A percentile compares a stretch with the other conserved stretches of the same genome.
Conservation (phyloP, 2,797 vertebrate genomes). For the Enteromius trimaculatus region DNA sequence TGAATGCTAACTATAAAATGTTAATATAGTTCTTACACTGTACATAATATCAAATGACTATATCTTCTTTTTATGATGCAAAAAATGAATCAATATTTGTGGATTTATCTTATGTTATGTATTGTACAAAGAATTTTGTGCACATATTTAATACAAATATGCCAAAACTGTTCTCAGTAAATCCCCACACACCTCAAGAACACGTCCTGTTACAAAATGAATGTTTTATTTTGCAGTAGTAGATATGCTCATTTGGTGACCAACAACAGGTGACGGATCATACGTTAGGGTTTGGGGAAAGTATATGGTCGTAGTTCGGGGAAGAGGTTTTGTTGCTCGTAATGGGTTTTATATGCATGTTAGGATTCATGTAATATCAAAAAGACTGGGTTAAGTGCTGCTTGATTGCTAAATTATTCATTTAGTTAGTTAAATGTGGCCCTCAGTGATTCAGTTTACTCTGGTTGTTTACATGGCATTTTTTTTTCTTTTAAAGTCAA, state of each 20-base stretch:
- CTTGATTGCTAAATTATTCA: background rate
- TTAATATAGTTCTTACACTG: slow-evolving; percentile 46
- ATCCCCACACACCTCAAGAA: slow-evolving; percentile 34
- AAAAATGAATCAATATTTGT: slow-evolving; percentile 20
- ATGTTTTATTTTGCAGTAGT: slow-evolving; percentile 38
- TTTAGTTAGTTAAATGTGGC: background rate
- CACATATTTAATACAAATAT: slow-evolving; percentile 52
- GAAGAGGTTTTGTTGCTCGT: slow-evolving; percentile 15
- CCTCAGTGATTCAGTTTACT: background rate
- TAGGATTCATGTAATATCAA: background rate
- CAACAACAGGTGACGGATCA: slow-evolving; percentile 9
- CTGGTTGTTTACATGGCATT: background rate
- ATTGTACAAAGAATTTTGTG: slow-evolving; percentile 48
- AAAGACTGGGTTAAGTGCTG: slow-evolving; percentile 7
- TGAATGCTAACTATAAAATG: slow-evolving; percentile 53
- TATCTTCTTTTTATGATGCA: slow-evolving; percentile 39
- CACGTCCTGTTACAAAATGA: slow-evolving; percentile 17
- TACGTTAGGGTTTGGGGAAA: slow-evolving; percentile 3
- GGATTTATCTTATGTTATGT: slow-evolving; percentile 32
- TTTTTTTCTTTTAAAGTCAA: background rate
- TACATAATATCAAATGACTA: slow-evolving; percentile 49
- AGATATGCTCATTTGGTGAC: slow-evolving; percentile 25
- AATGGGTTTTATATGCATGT: slow-evolving; percentile 13
- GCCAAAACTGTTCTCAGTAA: slow-evolving; percentile 53
- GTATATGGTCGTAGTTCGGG: slow-evolving; percentile 12